Conservation (phyloP, 2,113 vertebrate genomes). For the Myotis yumanensis region DNA sequence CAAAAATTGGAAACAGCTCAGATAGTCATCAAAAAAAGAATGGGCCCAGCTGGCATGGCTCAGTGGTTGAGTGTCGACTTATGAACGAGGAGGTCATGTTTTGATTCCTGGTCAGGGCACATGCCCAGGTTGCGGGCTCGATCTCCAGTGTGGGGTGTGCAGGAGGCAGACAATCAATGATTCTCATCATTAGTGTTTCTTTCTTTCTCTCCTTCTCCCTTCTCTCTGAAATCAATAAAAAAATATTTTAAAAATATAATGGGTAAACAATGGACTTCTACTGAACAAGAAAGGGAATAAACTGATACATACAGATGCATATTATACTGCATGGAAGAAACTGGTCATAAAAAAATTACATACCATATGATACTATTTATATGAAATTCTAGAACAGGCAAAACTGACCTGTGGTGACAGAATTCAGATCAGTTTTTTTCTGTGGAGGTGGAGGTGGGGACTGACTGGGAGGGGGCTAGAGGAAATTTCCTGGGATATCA, state of each 20-base stretch:
- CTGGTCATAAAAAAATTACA: not conserved
- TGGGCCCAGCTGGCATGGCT: not conserved
- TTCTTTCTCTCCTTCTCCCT: not conserved
- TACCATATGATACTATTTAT: not conserved
- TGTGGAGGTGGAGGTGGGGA: not conserved
- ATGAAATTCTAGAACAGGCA: not conserved
- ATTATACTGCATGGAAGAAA: not conserved
- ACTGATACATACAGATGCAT: not conserved
- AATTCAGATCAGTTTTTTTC: slow-evolving; percentile 10
- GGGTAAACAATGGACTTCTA: not conserved
- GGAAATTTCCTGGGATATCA: not conserved
- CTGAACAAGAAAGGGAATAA: not conserved
- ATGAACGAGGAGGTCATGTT: no score
- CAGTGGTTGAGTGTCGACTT: no score
- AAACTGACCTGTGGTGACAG: not conserved
- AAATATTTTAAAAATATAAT: not conserved
- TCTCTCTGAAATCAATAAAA: no score
- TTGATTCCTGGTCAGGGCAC: no score
- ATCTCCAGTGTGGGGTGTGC: not conserved
- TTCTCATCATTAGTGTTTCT: not conserved
- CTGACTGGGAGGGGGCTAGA: not conserved
- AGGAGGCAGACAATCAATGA: not conserved
- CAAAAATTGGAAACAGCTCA: not conserved
- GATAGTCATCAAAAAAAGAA: not conserved
- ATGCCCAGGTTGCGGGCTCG: no score